These are phyloP conservation scores for Esox lucius DNA, from an alignment of 2,797 vertebrate species.

Conservation along the genomic window DNA sequence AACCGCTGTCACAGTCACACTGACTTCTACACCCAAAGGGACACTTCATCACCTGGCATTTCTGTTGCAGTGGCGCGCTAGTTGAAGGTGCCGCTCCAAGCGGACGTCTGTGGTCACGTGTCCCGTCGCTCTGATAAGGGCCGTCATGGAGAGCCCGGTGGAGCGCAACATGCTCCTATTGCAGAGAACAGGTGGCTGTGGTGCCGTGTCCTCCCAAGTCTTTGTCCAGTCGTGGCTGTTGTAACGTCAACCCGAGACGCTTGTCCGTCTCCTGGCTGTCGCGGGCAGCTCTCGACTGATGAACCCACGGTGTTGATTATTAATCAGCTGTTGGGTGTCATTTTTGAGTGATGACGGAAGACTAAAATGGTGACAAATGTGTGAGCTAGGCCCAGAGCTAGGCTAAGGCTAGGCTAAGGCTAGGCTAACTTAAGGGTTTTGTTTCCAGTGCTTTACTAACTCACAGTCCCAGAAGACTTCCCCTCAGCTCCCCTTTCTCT, in stretches of 20 bases:
- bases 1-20: not conserved
- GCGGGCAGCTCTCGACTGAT: constrained; percentile 19
- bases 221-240: constrained; percentile 42
- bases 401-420: too few species aligned
- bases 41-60: constrained; percentile 15
- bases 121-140: constrained; percentile 32
- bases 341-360: too few species aligned
- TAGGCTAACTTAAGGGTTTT: too few species aligned
- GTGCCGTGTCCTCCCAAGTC: constrained; percentile 28
- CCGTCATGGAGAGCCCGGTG: constrained; percentile 38
- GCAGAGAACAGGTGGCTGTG: constrained; percentile 65
- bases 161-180: constrained; percentile 60
- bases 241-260: constrained; percentile 49
- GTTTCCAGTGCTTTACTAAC: too few species aligned
- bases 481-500: too few species aligned
- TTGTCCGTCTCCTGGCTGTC: constrained; percentile 51
- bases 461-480: too few species aligned
- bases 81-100: constrained; percentile 31
- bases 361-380: too few species aligned
- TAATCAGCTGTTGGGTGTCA: constrained; percentile 3
- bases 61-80: constrained; percentile 26
- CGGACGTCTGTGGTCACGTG: constrained; percentile 4
- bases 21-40: not conserved
- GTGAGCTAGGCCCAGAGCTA: too few species aligned
- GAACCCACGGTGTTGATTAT: constrained; percentile 43